A percentile compares a stretch with the other conserved stretches of the same genome.
These are phyloP conservation scores for Sminthopsis crassicaudata DNA, from an alignment of 2,113 vertebrate genomes.

Conservation along the genomic window DNA sequence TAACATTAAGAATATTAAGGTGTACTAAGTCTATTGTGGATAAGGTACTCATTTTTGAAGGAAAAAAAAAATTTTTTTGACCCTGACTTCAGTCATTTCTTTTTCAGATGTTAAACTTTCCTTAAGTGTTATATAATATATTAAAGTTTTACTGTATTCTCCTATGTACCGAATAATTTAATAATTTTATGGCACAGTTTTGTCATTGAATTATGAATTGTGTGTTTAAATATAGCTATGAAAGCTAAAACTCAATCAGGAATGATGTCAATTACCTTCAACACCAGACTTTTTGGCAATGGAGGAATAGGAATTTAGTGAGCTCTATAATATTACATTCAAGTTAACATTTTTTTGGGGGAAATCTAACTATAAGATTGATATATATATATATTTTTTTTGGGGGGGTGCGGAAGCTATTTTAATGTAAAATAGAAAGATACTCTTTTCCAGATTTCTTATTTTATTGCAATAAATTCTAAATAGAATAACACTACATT, in stretches of 20 bases:
- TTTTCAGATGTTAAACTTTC: background rate
- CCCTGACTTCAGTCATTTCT: background rate
- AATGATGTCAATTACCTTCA: slow-evolving; percentile 1
- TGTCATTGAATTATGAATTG: background rate
- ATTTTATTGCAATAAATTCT: slow-evolving; percentile 46
- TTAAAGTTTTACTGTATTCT: background rate
- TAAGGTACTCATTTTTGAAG: background rate
- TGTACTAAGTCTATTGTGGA: background rate
- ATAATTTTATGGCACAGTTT: background rate
- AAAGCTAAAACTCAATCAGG: slow-evolving; percentile 30
- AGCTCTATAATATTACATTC: slow-evolving; percentile 25
- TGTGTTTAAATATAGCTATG: slow-evolving; percentile 14
- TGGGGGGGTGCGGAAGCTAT: slow-evolving; percentile 2
- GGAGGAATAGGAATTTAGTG: slow-evolving; percentile 37
- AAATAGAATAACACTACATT: slow-evolving; percentile 25
- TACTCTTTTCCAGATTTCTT: slow-evolving; percentile 35
- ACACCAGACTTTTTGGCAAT: slow-evolving; percentile 18
- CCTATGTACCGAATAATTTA: background rate
- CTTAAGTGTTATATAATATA: background rate
- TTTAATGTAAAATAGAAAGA: slow-evolving; percentile 18
- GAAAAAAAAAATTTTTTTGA: background rate
- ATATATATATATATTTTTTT: background rate
- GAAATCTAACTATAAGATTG: background rate
- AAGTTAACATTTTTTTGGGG: slow-evolving; percentile 8
- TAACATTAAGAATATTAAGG: background rate